A percentile compares a stretch with the other conserved stretches of the same genome.
phyloP scores from a whole-genome alignment of 2,888 invertebrate genomes.

The Cryptocephalus moraei region DNA sequence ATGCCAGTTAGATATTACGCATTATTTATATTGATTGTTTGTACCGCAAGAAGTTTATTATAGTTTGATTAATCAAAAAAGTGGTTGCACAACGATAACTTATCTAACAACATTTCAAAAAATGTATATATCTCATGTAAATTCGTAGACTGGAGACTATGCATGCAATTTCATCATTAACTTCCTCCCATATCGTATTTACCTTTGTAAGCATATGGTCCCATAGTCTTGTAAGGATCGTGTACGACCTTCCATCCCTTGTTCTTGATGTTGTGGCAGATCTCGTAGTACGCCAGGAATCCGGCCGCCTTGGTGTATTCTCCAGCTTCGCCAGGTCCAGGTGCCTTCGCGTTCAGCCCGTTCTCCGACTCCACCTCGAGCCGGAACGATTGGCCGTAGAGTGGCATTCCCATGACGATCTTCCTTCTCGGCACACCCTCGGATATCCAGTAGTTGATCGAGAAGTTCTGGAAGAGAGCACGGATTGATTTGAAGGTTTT shows the following conservation, averaged over 20 bases:
- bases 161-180: too few relatives aligned
- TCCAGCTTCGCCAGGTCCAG: slow-evolving; percentile 72
- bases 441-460: slow-evolving; percentile 81
- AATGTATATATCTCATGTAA: too few relatives aligned
- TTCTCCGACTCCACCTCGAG: slow-evolving; percentile 48
- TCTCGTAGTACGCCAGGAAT: slow-evolving; percentile 84
- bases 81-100: too few relatives aligned
- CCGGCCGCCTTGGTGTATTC: slow-evolving; percentile 77
- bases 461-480: slow-evolving; percentile 55
- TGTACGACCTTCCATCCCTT: slow-evolving; percentile 73
- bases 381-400: slow-evolving; percentile 81
- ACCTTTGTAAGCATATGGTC: slow-evolving; percentile 78
- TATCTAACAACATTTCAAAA: too few relatives aligned
- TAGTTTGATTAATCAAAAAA: too few relatives aligned
- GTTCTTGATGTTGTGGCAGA: slow-evolving; percentile 70
- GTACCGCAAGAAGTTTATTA: too few relatives aligned
- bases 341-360: slow-evolving; percentile 66
- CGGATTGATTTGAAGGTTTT: not conserved
- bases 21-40: too few relatives aligned
- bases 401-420: slow-evolving; percentile 79
- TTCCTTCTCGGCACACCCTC: slow-evolving; percentile 74
- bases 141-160: too few relatives aligned
- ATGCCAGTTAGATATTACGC: too few relatives aligned
- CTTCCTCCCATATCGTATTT: too few relatives aligned
- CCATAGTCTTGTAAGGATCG: slow-evolving; percentile 68